These are phyloP conservation scores for Macquaria australasica DNA, from an alignment of 2,113 vertebrate species.

Conservation along the genomic window DNA sequence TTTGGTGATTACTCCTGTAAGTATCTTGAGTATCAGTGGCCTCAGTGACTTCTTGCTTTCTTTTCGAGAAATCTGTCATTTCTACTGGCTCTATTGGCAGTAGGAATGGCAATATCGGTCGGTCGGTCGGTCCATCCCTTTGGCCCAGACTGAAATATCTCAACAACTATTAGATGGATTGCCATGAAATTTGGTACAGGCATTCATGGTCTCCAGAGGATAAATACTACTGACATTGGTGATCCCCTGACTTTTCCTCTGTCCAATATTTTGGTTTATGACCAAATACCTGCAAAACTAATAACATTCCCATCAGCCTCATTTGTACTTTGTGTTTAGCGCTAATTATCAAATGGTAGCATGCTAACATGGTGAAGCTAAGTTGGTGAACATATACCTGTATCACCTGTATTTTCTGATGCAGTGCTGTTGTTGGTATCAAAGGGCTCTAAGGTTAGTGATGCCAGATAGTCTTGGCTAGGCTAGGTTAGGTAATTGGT, in stretches of 20 bases:
- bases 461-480: too few relatives aligned
- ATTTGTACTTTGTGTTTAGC: background rate
- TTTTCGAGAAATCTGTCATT: background rate
- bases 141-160: too few relatives aligned
- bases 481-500: background rate
- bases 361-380: background rate
- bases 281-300: background rate
- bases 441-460: background rate
- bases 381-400: background rate
- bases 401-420: background rate
- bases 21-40: background rate
- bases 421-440: background rate
- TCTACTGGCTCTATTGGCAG: background rate
- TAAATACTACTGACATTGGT: too few relatives aligned
- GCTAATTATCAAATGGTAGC: background rate
- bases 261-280: background rate
- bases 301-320: too few relatives aligned
- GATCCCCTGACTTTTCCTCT: background rate
- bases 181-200: too few relatives aligned
- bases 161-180: background rate
- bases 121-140: background rate
- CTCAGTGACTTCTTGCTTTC: background rate
- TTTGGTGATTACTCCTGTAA: conserved; percentile 11
- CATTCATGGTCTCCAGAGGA: background rate
- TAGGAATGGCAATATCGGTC: background rate